These are phyloP conservation scores for Diaphora mendica DNA, from an alignment of 2,888 invertebrate genomes.

Conservation along the genomic window DNA sequence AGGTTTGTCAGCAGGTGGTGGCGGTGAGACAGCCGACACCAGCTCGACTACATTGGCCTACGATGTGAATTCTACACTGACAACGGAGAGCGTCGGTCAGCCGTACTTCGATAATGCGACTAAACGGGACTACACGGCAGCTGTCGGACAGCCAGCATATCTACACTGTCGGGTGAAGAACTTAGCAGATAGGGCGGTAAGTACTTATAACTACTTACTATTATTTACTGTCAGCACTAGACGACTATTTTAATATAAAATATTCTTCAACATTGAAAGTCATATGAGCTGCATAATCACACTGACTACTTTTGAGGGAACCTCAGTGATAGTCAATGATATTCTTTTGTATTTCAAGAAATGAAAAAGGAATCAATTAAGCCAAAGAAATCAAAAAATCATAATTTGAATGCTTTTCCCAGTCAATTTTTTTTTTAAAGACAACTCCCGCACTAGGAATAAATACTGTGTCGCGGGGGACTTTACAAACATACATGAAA, in stretches of 20 bases:
- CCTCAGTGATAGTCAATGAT: background rate
- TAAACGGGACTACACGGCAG: constrained; percentile 92
- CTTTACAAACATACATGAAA: no score
- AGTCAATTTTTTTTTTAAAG: no score
- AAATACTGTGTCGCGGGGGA: no score
- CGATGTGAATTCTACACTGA: constrained; percentile 59
- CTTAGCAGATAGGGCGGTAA: constrained; percentile 94
- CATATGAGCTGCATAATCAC: background rate
- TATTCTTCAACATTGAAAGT: background rate
- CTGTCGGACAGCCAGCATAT: constrained; percentile 94
- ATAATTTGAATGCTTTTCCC: background rate
- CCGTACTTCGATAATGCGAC: constrained; percentile 95
- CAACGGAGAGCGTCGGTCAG: constrained; percentile 90
- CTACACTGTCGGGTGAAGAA: constrained; percentile 94
- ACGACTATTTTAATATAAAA: background rate
- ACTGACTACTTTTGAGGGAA: background rate
- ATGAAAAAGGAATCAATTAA: background rate
- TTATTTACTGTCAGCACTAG: background rate
- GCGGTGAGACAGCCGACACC: constrained; percentile 58
- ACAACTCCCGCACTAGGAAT: no score
- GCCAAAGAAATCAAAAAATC: background rate
- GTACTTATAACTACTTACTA: constrained; percentile 62
- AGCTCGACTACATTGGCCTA: constrained; percentile 56
- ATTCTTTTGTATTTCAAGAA: background rate
- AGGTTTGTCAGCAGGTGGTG: constrained; percentile 76